Conservation (phyloP, 2,888 invertebrate species). For the Pogonocherus hispidulus region DNA sequence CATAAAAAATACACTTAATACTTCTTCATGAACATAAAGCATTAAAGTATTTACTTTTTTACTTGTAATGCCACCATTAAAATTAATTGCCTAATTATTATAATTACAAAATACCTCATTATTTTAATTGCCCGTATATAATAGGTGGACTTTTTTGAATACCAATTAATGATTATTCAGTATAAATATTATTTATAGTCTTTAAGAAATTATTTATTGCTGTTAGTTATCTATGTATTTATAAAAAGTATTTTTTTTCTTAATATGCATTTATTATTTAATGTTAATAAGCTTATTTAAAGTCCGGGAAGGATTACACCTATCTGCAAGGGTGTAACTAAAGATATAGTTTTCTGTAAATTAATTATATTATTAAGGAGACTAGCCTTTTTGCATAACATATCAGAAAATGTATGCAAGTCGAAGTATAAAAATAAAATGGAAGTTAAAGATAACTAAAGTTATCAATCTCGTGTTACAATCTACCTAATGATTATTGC, state of each 20-base stretch:
- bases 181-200: conserved; percentile 13
- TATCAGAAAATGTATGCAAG: too few species aligned
- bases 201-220: conserved; percentile 7
- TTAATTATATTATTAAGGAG: too few species aligned
- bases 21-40: background rate
- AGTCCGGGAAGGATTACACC: background rate
- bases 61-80: conserved; percentile 4
- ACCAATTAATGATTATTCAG: conserved; percentile 5
- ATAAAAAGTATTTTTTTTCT: background rate
- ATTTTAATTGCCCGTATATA: conserved; percentile 14
- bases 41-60: conserved; percentile 3
- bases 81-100: conserved; percentile 26
- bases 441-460: too few species aligned
- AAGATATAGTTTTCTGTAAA: background rate
- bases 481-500: too few species aligned
- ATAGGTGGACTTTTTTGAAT: conserved; percentile 6
- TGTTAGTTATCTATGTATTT: conserved; percentile 10
- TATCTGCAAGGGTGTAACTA: background rate
- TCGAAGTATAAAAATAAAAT: too few species aligned
- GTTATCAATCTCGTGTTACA: too few species aligned
- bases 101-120: conserved; percentile 21
- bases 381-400: too few species aligned
- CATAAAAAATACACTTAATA: conserved; percentile 9
- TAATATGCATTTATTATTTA: conserved; percentile 5
- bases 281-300: background rate